Base-by-base conservation (phyloP, 2,888 invertebrate genomes). In the Brenthis ino region DNA sequence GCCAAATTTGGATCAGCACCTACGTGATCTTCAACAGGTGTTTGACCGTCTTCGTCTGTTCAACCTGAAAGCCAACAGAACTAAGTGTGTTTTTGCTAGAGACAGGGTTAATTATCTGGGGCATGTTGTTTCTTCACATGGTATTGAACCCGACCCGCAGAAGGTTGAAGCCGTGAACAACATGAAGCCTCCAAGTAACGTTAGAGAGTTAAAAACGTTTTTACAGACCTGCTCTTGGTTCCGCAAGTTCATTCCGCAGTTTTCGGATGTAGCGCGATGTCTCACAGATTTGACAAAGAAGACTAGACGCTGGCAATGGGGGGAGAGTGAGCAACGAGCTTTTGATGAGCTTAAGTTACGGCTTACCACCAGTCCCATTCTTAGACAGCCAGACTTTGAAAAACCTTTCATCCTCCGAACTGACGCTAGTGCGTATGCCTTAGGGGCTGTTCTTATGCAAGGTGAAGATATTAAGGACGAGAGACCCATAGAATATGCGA, bases 211-310 rank as follows among this genome's bases (percentile, higher is more conserved):
- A 12, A 63, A n/a, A 16, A 67, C 70, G 2, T 74, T 74, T 48
- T 48, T 74, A 6, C 74, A 74, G 63, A 74, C 71, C 1, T 76
- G 75, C 51, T 72, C 74, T 0, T 80, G 78, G 78, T 79, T 74
- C 20, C 61, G 78, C 0, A 72, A 74, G 3, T 78, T 78, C 54
- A 74, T 79, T 4, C 69, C 73, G 0, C 55, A 74, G 0, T 78
- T 77, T 48, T 67, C 76, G 0, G 53, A 72, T 0, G 50, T 76
- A 8, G 74, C 77, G 0, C 57, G 68, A 28, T 74, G 75, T 1
- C 51, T 78, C 4, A 77, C 76, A 0, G 54, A 64, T 2, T 47
- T 76, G 3, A 73, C 72, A 0, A 74, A 70, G 56, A 78, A 78
- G 20, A 67, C 13, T 12, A 24, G 57, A 57, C 20, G 20, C 20